Percentiles rank a stretch among this genome's conserved stretches.
These are phyloP conservation scores for Oncorhynchus clarkii DNA, from an alignment of 2,113 vertebrate genomes.

Conservation along the genomic window DNA sequence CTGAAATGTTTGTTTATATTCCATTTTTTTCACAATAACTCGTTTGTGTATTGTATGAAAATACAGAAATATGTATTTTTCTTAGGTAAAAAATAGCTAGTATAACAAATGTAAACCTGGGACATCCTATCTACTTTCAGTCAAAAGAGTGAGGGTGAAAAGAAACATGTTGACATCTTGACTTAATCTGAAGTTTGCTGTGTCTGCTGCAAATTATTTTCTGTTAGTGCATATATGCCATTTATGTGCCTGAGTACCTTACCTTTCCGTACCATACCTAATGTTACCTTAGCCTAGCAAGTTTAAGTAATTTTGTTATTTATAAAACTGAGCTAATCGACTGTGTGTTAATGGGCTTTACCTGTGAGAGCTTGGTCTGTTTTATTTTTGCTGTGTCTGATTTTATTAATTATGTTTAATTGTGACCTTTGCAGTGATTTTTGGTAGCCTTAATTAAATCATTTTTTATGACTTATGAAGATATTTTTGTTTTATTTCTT, in stretches of 20 bases:
- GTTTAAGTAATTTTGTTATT: slow-evolving; percentile 69
- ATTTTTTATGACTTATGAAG: slow-evolving; percentile 43
- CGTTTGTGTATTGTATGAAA: no score
- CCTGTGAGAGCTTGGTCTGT: slow-evolving; percentile 34
- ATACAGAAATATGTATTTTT: no score
- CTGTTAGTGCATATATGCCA: slow-evolving; percentile 30
- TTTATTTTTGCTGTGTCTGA: slow-evolving; percentile 57
- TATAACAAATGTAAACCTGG: slow-evolving; percentile 17
- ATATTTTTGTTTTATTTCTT: slow-evolving; percentile 19
- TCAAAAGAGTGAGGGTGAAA: not conserved
- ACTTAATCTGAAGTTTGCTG: not conserved
- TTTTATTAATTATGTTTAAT: slow-evolving; percentile 59
- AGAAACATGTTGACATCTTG: not conserved
- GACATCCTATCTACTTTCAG: not conserved
- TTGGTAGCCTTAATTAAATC: slow-evolving; percentile 66
- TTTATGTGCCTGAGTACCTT: slow-evolving; percentile 31
- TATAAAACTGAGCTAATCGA: slow-evolving; percentile 59
- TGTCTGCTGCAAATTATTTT: not conserved
- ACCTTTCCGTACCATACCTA: slow-evolving; percentile 17
- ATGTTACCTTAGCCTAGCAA: no score
- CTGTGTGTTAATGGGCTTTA: slow-evolving; percentile 47
- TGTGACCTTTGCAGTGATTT: slow-evolving; percentile 61
- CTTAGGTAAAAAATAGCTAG: not conserved
- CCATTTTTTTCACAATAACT: no score
- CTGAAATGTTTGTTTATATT: no score